Evolutionary conservation across 2,888 invertebrate genomes (phyloP).

Genomic region (Metalampra italica): DNA sequence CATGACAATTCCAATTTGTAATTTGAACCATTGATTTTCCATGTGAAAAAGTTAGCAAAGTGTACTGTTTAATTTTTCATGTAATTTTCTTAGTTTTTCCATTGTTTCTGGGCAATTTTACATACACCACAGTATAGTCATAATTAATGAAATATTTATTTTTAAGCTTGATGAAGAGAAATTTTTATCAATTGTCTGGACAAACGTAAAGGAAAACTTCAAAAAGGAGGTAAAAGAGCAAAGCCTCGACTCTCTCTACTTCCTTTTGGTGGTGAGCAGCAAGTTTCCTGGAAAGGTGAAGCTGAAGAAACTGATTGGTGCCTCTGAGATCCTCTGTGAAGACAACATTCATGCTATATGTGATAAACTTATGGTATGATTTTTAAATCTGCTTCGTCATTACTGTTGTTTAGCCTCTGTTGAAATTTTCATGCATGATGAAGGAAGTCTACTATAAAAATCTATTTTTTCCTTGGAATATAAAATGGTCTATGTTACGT

Average conservation of each 20-base stretch:
- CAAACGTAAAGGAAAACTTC: constrained; percentile 78
- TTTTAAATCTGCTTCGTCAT: not conserved
- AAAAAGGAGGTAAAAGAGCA: constrained; percentile 81
- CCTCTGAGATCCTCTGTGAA: constrained; percentile 75
- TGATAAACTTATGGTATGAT: constrained; percentile 81
- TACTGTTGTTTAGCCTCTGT: too few species aligned
- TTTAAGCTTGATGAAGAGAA: constrained; percentile 73
- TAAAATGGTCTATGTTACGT: too few species aligned
- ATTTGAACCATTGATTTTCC: too few species aligned
- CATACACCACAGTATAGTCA: too few species aligned
- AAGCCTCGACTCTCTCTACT: constrained; percentile 81
- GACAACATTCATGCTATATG: constrained; percentile 76
- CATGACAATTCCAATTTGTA: too few species aligned
- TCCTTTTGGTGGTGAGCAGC: constrained; percentile 67
- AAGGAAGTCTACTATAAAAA: too few species aligned
- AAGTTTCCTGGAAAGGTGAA: constrained; percentile 72
- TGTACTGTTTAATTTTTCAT: too few species aligned
- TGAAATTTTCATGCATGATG: too few species aligned
- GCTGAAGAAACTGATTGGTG: constrained; percentile 77
- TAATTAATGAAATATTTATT: not conserved
- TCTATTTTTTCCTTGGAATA: too few species aligned
- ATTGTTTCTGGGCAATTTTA: too few species aligned
- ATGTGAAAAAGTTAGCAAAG: too few species aligned
- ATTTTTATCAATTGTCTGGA: constrained; percentile 79
- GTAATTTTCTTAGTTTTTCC: too few species aligned